Evolutionary conservation across 2,888 invertebrate species (phyloP), one percentile per base, ranked within the genome.

Genomic region (Drosophila dives): DNA sequence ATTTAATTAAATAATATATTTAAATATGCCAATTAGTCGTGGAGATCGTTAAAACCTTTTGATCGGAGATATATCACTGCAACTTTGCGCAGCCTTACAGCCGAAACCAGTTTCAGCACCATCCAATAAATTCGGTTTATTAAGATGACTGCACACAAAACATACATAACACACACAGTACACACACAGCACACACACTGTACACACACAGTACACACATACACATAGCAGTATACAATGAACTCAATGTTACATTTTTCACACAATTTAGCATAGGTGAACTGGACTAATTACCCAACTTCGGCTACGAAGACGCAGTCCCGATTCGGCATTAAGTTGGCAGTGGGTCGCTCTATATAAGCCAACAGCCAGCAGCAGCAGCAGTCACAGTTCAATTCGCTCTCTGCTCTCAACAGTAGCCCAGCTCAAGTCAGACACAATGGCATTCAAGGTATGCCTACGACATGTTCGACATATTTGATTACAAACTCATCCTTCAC

Each of bases 361-460:
- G 69, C 67, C 17, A 55, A 55, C 58, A 32, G 68, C 48, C 34
- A 38, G n/a, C 69, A 67, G 70, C 77, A 88, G 65, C 68, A 77
- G 67, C 59, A 63, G 56, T 83, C 85, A 89, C 85, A 85, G 77
- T 90, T 72, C 69, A 74, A 61, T 61, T 87, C 55, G 61, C 69
- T 69, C 69, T 48, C 71, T 64, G 71, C 89, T 58, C 82, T 71
- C 72, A 74, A 64, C 81, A 88, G 64, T 64, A 86, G 54, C 71
- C 66, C 51, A 71, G 64, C 38, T 60, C 33, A 69, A 64, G 49
- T 36, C 54, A 62, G 26, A 55, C 61, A 71, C 77, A 77, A 90
- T 89, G 89, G 86, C 89, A 77, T 89, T 90, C 75, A 89, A 88
- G 91, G 92, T 92, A 83, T 34, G 53, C 49, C 32, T 17, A 29